Conservation (phyloP, 2,888 invertebrate species). For the Drosophila anomalata region DNA sequence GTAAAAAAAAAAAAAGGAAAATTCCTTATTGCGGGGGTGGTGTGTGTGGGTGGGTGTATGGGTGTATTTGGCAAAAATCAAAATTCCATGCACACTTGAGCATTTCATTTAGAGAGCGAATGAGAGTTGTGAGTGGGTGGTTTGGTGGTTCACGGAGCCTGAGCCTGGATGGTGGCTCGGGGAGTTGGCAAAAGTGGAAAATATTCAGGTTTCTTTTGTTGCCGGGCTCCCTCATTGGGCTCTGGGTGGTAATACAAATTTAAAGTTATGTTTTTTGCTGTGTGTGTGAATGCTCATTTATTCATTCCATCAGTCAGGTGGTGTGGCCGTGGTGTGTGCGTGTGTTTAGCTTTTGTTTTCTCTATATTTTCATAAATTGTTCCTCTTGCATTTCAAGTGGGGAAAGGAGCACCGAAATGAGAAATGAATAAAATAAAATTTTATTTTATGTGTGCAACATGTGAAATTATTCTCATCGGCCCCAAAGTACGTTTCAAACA, state of each 20-base stretch:
- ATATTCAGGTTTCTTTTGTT: conserved; percentile 61
- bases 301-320: conserved; percentile 71
- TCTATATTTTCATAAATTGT: conserved; percentile 59
- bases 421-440: conserved; percentile 83
- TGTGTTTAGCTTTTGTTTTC: conserved; percentile 26
- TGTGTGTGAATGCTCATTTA: conserved; percentile 56
- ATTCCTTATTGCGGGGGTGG: conserved; percentile 19
- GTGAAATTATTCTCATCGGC: conserved; percentile 73
- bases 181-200: conserved; percentile 67
- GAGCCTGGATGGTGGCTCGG: conserved; percentile 20
- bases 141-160: neutral
- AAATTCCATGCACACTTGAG: conserved; percentile 82
- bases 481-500: conserved; percentile 11
- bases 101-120: conserved; percentile 81
- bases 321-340: conserved; percentile 5
- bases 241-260: conserved; percentile 77
- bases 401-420: conserved; percentile 55
- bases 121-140: conserved; percentile 52
- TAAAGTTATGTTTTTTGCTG: conserved; percentile 71
- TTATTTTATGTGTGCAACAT: conserved; percentile 82
- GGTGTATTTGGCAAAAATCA: conserved; percentile 70
- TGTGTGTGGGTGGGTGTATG: neutral
- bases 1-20: conserved; percentile 19
- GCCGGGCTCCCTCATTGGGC: conserved; percentile 66
- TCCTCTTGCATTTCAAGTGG: conserved; percentile 58